These are phyloP conservation scores for Archips xylosteana DNA, from an alignment of 2,888 invertebrate genomes.

Conservation along the genomic window DNA sequence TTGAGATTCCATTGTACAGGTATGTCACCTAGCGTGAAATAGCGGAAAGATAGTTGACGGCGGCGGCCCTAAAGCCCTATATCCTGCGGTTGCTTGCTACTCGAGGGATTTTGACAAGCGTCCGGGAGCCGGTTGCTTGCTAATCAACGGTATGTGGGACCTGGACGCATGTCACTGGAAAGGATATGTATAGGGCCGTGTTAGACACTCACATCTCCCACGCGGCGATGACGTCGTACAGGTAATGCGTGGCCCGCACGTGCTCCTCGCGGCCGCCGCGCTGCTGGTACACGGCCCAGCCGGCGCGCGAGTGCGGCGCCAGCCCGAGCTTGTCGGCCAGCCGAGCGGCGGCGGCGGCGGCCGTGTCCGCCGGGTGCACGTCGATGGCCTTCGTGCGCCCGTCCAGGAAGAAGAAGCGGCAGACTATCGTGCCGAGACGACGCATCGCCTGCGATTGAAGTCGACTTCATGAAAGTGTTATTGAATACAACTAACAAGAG, in stretches of 20 bases:
- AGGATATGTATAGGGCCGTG: too few species aligned
- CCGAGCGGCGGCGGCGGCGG: conserved; percentile 94
- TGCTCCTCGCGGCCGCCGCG: conserved; percentile 95
- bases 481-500: too few species aligned
- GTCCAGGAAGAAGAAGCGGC: conserved; percentile 97
- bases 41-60: not conserved
- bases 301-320: conserved; percentile 89
- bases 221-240: conserved; percentile 97
- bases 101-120: too few species aligned
- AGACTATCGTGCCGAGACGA: conserved; percentile 95
- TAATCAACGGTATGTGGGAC: too few species aligned
- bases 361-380: conserved; percentile 97
- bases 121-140: too few species aligned
- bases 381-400: conserved; percentile 98
- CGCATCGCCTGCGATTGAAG: conserved; percentile 90
- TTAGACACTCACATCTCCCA: conserved; percentile 93
- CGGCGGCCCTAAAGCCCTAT: too few species aligned
- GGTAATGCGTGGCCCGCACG: conserved; percentile 95
- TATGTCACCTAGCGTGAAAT: too few species aligned
- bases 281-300: conserved; percentile 98
- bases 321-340: conserved; percentile 95
- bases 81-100: too few species aligned
- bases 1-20: too few species aligned
- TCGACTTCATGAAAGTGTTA: too few species aligned
- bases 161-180: too few species aligned